Evolutionary conservation across 2,888 invertebrate species (phyloP).

Genomic region (Frankliniella fusca): DNA sequence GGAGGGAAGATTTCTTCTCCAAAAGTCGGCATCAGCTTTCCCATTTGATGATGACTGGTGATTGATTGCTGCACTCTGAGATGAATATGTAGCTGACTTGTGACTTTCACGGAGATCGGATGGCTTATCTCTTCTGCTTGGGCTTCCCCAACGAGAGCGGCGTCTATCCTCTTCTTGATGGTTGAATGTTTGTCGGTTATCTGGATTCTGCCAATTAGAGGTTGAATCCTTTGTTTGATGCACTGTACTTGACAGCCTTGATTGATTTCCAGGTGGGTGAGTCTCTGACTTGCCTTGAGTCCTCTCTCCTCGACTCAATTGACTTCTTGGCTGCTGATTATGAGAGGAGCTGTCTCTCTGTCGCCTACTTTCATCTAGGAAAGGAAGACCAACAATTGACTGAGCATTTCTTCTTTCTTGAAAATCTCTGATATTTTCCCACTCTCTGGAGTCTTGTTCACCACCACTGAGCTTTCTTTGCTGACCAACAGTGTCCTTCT

Average conservation of each 20-base stretch:
- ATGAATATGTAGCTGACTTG: not conserved
- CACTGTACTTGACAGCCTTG: no score
- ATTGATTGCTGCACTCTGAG: not conserved
- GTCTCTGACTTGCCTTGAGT: no score
- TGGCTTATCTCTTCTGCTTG: not conserved
- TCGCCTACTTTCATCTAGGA: not conserved
- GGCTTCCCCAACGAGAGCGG: not conserved
- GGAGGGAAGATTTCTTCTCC: conserved; percentile 3
- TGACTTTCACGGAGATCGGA: not conserved
- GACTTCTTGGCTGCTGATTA: not conserved
- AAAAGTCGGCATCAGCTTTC: not conserved
- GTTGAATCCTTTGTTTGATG: not conserved
- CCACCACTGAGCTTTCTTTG: not conserved
- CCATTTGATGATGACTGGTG: not conserved
- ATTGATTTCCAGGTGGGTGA: no score
- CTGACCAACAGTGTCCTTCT: not conserved
- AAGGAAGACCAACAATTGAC: not conserved
- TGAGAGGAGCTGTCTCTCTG: not conserved
- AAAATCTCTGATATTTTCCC: conserved; percentile 2
- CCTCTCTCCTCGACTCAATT: not conserved
- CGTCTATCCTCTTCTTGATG: not conserved
- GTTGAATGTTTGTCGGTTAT: not conserved
- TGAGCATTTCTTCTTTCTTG: conserved; percentile 7
- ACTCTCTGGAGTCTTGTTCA: not conserved
- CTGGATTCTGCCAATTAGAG: not conserved